phyloP scores from a whole-genome alignment of 92 coral and sea anemone species.

The Bergia sp. region DNA sequence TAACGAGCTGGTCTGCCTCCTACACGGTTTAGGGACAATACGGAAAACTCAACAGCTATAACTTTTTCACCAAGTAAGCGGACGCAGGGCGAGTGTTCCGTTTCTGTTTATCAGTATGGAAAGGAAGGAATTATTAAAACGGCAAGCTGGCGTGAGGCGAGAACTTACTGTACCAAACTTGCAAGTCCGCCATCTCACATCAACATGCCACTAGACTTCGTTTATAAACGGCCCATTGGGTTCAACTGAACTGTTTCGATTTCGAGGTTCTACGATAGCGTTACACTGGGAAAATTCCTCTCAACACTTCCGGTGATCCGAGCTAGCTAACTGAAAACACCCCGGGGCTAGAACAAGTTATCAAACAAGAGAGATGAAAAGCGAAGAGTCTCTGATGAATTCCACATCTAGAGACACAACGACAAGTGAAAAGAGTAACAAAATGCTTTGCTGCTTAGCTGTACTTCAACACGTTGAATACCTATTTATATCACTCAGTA shows the following conservation, averaged over 20 bases:
- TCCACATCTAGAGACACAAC: not conserved
- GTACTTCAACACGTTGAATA: not conserved
- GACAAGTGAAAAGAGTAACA: not conserved
- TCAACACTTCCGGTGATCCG: not conserved
- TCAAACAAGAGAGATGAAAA: not conserved
- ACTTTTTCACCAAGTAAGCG: too few species aligned
- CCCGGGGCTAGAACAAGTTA: not conserved
- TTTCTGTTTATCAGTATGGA: too few species aligned
- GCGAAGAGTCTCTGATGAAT: not conserved
- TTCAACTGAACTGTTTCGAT: not conserved
- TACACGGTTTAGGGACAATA: too few species aligned
- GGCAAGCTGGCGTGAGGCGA: too few species aligned
- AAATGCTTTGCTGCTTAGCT: not conserved
- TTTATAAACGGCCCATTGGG: not conserved
- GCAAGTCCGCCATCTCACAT: too few species aligned
- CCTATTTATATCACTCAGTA: not conserved
- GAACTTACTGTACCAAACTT: too few species aligned
- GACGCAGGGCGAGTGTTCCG: too few species aligned
- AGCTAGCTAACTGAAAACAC: not conserved
- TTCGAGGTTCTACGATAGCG: too few species aligned
- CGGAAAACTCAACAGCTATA: too few species aligned
- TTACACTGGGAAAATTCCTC: not conserved
- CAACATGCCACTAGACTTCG: too few species aligned
- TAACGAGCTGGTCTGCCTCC: too few species aligned
- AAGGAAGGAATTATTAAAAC: too few species aligned